These are phyloP conservation scores for Pygoscelis adeliae DNA, from an alignment of 2,113 vertebrate genomes.

Conservation along the genomic window DNA sequence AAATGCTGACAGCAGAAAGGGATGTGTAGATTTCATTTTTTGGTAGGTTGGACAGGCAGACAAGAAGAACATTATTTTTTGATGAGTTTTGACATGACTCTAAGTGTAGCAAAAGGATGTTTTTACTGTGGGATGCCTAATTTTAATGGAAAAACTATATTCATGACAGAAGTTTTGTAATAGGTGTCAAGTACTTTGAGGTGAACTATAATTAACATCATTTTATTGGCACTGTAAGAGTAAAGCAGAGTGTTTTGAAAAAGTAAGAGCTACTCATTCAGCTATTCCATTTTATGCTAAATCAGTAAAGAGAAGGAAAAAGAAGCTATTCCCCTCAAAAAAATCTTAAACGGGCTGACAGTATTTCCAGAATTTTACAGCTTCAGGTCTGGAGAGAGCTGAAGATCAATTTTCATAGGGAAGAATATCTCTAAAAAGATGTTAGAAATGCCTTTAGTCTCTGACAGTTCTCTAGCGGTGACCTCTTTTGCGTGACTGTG, in stretches of 20 bases:
- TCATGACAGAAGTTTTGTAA: constrained; percentile 46
- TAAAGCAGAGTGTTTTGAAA: neutral
- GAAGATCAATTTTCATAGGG: neutral
- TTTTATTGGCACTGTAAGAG: constrained; percentile 14
- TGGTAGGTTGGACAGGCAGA: constrained; percentile 36
- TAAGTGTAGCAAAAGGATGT: constrained; percentile 3
- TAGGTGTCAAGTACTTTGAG: constrained; percentile 43
- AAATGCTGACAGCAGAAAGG: constrained; percentile 8
- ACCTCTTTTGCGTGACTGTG: neutral
- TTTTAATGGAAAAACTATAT: constrained; percentile 37
- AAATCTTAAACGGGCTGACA: accelerated
- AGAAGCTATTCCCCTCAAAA: neutral
- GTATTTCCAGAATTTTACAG: neutral
- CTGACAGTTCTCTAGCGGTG: neutral
- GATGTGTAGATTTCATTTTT: constrained; percentile 17
- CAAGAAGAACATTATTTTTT: constrained; percentile 40
- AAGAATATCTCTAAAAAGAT: neutral
- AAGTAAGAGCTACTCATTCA: neutral
- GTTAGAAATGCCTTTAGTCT: neutral
- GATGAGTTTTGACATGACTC: constrained; percentile 58
- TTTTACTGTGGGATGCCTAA: constrained; percentile 31
- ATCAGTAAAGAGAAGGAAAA: neutral
- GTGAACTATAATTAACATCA: constrained; percentile 37
- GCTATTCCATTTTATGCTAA: neutral
- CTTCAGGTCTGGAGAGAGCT: neutral